phyloP scores from a whole-genome alignment of 2,797 vertebrate genomes.

The Sebastes reedi region DNA sequence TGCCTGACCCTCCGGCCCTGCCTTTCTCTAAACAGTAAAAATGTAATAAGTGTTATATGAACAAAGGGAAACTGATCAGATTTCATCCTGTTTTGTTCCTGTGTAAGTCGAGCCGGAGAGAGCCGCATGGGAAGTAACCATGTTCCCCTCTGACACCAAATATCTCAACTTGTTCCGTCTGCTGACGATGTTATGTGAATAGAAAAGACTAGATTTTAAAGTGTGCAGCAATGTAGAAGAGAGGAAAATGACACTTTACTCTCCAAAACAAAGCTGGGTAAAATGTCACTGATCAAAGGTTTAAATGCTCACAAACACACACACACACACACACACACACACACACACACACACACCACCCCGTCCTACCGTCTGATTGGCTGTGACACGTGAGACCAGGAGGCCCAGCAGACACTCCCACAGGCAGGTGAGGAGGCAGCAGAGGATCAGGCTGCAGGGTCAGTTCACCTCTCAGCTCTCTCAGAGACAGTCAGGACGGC shows the following conservation, averaged over 20 bases:
- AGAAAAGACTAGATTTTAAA: not conserved
- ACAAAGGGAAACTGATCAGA: not conserved
- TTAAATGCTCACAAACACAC: conserved; percentile 1
- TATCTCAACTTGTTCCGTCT: not conserved
- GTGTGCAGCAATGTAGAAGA: not conserved
- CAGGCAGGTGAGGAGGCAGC: conserved; percentile 46
- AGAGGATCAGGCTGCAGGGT: conserved; percentile 24
- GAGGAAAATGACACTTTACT: not conserved
- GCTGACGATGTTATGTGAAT: not conserved
- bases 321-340: not conserved
- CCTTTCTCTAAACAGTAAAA: not conserved
- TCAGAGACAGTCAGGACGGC: not conserved
- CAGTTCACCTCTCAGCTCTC: not conserved
- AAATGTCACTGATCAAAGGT: conserved; percentile 53
- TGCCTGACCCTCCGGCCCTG: not conserved
- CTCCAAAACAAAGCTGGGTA: conserved; percentile 7
- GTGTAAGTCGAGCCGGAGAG: conserved; percentile 18
- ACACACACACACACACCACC: not conserved
- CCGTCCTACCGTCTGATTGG: conserved; percentile 53
- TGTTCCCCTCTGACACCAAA: not conserved
- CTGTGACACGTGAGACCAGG: conserved; percentile 40
- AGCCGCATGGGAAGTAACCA: not conserved
- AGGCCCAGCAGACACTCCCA: conserved; percentile 34
- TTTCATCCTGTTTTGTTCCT: conserved; percentile 6
- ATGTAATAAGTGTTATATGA: not conserved